These are phyloP conservation scores for Urophycis tenuis DNA, from an alignment of 2,797 vertebrate species.

Conservation along the genomic window DNA sequence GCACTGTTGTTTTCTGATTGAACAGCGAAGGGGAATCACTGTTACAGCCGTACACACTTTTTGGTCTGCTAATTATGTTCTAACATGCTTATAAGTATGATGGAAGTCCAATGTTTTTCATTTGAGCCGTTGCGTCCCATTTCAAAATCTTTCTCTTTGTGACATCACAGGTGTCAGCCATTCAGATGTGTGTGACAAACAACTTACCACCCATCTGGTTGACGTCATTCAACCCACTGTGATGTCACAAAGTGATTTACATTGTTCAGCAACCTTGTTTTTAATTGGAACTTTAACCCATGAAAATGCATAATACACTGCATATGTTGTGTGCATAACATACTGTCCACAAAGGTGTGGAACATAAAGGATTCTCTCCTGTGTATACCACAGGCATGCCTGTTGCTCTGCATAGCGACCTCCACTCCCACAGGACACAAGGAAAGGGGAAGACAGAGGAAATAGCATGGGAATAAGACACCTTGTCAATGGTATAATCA, in stretches of 20 bases:
- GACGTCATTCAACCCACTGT: background rate
- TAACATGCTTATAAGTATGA: too few relatives aligned
- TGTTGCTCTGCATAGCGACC: background rate
- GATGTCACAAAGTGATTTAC: background rate
- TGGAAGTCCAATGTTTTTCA: too few relatives aligned
- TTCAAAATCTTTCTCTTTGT: too few relatives aligned
- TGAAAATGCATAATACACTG: too few relatives aligned
- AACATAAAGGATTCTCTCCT: background rate
- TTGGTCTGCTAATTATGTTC: too few relatives aligned
- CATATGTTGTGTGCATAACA: too few relatives aligned
- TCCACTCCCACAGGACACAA: background rate
- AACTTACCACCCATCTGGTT: background rate
- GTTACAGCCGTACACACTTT: too few relatives aligned
- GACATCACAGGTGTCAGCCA: background rate
- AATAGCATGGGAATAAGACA: background rate
- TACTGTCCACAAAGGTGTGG: too few relatives aligned
- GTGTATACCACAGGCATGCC: background rate
- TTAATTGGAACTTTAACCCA: too few relatives aligned
- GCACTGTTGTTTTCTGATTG: too few relatives aligned
- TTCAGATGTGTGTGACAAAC: background rate
- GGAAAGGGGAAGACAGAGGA: background rate
- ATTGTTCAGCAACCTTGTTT: background rate
- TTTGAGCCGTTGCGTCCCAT: too few relatives aligned
- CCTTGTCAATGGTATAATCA: background rate
- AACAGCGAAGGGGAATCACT: too few relatives aligned